Base-by-base conservation (phyloP, 2,888 invertebrate genomes). In the Drosophila infuscata region DNA sequence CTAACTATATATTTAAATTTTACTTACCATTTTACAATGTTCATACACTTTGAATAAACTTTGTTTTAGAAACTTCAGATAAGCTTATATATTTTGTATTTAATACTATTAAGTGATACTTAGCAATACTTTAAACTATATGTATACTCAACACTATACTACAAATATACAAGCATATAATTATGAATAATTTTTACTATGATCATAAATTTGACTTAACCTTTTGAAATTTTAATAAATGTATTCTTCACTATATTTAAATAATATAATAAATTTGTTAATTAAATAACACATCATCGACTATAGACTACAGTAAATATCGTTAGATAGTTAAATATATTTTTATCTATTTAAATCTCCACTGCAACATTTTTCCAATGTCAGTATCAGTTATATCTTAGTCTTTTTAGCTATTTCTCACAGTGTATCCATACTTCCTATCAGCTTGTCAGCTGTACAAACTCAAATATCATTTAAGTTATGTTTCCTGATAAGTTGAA, bases 361-460 rank as follows among this genome's bases (percentile, higher is more conserved):
- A 43, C 7, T 12, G 1, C 46, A 20, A 46, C 20, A 20, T 46
- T 3, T 20, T 46, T 20, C 15, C 7, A 46, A 46, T 46, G 20
- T 8, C 46, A 25, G 20, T 25, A 15, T 15, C 8, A 25, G 46
- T 15, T 4, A 7, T 15, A 25, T 46, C 25, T 15, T 17, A 1
- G 8, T 25, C 2, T 53, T 17, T 52, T 4, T 3, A 12, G n/a
- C 12, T 35, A 9, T 58, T 70, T 64, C 35, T 41, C 33, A 11
- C 72, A 72, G 68, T 74, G 65, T 29, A 62, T n/a, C 25, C 33
- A 35, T 29, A 36, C 17, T 30, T 25, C 58, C 59, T 83, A 83
- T 83, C 82, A 61, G 65, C 35, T 56, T 76, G 81, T 89, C 89
- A 83, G 83, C 89, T 83, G 83, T 70, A 76, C 88, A 83, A 88